These are phyloP conservation scores for Varecia variegata DNA, from an alignment of 2,797 vertebrate genomes.

Conservation along the genomic window DNA sequence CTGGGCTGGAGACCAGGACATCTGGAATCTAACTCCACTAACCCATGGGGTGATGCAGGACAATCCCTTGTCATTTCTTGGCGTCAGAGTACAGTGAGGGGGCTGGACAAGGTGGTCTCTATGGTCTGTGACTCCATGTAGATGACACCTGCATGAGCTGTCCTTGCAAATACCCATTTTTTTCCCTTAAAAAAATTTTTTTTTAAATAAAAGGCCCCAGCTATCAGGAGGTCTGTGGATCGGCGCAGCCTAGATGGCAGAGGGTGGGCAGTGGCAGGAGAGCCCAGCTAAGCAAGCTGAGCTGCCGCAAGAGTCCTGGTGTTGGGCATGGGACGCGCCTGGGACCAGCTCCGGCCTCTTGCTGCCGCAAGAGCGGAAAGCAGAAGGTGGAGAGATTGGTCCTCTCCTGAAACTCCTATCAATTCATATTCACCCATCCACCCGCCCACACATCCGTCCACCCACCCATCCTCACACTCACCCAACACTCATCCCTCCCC, in stretches of 20 bases:
- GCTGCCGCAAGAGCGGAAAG: slow-evolving; percentile 74
- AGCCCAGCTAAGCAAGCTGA: background rate
- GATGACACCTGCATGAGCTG: background rate
- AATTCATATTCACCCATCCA: background rate
- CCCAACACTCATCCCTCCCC: background rate
- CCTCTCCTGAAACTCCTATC: slow-evolving; percentile 63
- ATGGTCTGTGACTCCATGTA: background rate
- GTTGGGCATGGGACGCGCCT: background rate
- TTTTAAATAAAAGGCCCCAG: background rate
- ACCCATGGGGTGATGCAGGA: background rate
- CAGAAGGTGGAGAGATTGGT: slow-evolving; percentile 83
- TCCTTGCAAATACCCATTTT: background rate
- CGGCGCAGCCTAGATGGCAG: background rate
- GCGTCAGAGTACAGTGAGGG: background rate
- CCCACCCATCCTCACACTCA: background rate
- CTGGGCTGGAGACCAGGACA: background rate
- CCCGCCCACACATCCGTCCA: background rate
- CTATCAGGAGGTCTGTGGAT: background rate
- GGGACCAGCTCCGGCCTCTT: slow-evolving; percentile 53
- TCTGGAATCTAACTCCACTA: background rate
- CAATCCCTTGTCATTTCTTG: background rate
- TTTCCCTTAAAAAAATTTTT: background rate
- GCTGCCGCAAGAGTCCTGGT: background rate
- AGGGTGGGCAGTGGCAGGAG: slow-evolving; percentile 39
- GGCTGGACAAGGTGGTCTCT: background rate